Evolutionary conservation across 1,140 invertebrate species (phyloP).

Genomic region (Dreissena polymorpha): DNA sequence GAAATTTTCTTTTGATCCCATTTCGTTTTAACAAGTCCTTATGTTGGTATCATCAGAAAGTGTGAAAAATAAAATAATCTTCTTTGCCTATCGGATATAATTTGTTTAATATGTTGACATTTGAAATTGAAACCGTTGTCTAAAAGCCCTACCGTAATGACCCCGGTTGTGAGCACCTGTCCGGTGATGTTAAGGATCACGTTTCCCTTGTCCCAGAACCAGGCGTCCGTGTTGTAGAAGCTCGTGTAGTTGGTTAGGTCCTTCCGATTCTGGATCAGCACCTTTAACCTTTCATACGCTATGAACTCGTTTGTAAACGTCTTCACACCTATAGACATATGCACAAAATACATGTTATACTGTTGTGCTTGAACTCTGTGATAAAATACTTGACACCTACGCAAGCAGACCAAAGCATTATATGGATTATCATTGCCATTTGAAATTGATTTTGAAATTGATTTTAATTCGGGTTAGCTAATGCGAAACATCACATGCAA

Average conservation of each 20-base stretch:
- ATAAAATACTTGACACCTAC: too few relatives aligned
- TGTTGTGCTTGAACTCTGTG: too few relatives aligned
- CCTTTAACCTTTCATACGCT: slow-evolving; percentile 69
- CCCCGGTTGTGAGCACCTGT: slow-evolving; percentile 57
- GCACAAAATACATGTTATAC: too few relatives aligned
- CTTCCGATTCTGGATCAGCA: slow-evolving; percentile 63
- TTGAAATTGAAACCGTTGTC: not conserved
- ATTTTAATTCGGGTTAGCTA: too few relatives aligned
- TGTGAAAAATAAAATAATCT: not conserved
- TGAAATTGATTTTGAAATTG: too few relatives aligned
- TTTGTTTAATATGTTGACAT: too few relatives aligned
- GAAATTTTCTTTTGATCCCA: too few relatives aligned
- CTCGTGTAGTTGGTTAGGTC: slow-evolving; percentile 63
- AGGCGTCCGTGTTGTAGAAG: slow-evolving; percentile 48
- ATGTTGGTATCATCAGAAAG: too few relatives aligned
- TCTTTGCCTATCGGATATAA: not conserved
- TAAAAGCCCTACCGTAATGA: slow-evolving; percentile 59
- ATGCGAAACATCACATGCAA: too few relatives aligned
- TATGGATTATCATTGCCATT: too few relatives aligned
- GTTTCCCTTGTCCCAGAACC: slow-evolving; percentile 56
- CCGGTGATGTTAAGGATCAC: slow-evolving; percentile 56
- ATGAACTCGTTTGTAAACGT: slow-evolving; percentile 79
- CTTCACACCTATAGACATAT: slow-evolving; percentile 65
- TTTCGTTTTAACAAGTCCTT: too few relatives aligned
- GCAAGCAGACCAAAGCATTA: too few relatives aligned